Conservation (phyloP, 2,113 vertebrate genomes). For the Phaethon lepturus region DNA sequence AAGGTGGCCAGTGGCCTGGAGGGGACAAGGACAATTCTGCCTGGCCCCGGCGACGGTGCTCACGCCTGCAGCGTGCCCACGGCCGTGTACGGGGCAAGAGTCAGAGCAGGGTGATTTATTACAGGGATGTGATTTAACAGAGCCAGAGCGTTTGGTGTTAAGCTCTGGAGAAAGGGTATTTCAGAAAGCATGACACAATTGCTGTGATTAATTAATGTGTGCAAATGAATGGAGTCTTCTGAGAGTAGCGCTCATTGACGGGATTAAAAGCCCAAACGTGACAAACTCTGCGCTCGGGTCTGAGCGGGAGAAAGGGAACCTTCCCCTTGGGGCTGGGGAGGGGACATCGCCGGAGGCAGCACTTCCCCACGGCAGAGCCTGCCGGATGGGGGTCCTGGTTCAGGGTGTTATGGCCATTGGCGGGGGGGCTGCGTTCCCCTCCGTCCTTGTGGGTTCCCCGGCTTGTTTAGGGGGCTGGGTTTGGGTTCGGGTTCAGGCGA, state of each 20-base stretch:
- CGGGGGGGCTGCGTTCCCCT: background rate
- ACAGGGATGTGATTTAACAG: background rate
- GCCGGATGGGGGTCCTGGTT: background rate
- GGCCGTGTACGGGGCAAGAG: background rate
- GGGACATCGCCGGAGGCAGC: background rate
- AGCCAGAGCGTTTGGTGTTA: background rate
- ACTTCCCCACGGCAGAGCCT: background rate
- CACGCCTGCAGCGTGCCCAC: background rate
- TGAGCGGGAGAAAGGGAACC: background rate
- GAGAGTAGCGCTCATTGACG: background rate
- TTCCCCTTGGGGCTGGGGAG: background rate
- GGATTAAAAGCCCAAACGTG: background rate
- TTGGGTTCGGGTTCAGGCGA: background rate
- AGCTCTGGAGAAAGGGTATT: background rate
- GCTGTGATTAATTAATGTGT: background rate
- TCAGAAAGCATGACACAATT: background rate
- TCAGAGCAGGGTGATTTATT: background rate
- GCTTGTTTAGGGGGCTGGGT: background rate
- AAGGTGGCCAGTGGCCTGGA: background rate
- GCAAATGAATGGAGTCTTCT: background rate
- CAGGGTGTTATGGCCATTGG: background rate
- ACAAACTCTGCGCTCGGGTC: background rate
- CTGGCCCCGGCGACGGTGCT: fast-evolving
- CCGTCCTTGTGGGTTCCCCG: fast-evolving
- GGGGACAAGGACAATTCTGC: background rate